A percentile compares a stretch with the other conserved stretches of the same genome.
These are phyloP conservation scores for Ptychobarbus kaznakovi DNA, from an alignment of 2,797 vertebrate species.

Conservation along the genomic window DNA sequence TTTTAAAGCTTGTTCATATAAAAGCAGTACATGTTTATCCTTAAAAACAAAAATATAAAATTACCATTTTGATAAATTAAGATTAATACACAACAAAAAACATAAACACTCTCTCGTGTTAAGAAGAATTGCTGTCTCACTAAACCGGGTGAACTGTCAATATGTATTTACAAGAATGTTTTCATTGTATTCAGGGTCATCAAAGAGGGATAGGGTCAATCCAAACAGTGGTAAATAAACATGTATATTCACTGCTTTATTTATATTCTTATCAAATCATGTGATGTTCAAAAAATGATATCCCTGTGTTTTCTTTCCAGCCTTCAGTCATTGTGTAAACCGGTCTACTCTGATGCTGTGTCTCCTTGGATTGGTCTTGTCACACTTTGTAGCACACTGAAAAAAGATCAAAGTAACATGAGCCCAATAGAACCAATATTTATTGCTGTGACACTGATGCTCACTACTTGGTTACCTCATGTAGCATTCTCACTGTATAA, in stretches of 20 bases:
- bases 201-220: rapidly evolving
- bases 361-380: not conserved
- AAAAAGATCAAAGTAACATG: not conserved
- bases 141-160: not conserved
- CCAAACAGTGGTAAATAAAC: not conserved
- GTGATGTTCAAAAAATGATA: not conserved
- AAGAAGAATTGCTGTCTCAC: not conserved
- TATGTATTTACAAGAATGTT: not conserved
- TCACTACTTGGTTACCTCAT: not conserved
- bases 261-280: not conserved
- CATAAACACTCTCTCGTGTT: no score
- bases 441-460: not conserved
- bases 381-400: not conserved
- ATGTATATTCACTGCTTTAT: not conserved
- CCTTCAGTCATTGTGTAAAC: not conserved
- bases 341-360: not conserved
- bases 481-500: not conserved
- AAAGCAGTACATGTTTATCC: no score
- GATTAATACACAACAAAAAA: no score
- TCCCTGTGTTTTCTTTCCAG: not conserved
- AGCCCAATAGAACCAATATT: not conserved
- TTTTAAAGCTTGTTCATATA: no score
- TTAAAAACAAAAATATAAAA: no score
- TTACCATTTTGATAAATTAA: no score
- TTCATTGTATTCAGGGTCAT: not conserved